A percentile compares a stretch with the other conserved stretches of the same genome.
Conservation (phyloP, 1,140 invertebrate species). For the Anadara kagoshimensis region DNA sequence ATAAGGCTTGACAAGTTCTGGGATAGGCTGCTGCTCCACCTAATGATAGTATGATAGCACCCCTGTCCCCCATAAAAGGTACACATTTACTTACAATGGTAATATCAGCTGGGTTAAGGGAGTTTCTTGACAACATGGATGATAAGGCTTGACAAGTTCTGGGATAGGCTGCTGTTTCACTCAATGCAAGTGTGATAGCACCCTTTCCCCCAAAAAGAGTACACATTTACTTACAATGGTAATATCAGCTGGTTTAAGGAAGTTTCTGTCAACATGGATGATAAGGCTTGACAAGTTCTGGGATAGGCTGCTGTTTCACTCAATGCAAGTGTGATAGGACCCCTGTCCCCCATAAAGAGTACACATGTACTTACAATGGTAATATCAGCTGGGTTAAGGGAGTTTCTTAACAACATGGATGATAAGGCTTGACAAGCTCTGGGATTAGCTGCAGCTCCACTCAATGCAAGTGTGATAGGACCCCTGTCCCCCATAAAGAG, state of each 20-base stretch:
- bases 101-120: no score
- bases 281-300: conserved; percentile 98
- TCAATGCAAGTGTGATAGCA: conserved; percentile 95
- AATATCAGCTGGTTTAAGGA: no score
- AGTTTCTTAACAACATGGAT: conserved; percentile 96
- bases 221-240: no score
- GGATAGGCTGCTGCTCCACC: conserved; percentile 93
- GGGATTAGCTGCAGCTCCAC: conserved; percentile 90
- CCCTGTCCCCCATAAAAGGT: no score
- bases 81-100: no score
- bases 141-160: conserved; percentile 92
- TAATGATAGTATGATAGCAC: conserved; percentile 94
- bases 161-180: conserved; percentile 91
- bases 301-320: no score
- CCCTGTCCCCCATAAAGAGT: no score
- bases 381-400: conserved; percentile 98
- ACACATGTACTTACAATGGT: conserved; percentile 80
- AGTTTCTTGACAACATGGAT: conserved; percentile 96
- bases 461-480: no score
- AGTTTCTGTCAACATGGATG: no score
- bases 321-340: no score
- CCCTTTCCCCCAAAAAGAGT: no score
- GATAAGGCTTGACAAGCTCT: conserved; percentile 92
- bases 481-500: no score
- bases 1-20: conserved; percentile 93